Evolutionary conservation across 2,888 invertebrate genomes (phyloP).

Genomic region (Ellobium chinense): DNA sequence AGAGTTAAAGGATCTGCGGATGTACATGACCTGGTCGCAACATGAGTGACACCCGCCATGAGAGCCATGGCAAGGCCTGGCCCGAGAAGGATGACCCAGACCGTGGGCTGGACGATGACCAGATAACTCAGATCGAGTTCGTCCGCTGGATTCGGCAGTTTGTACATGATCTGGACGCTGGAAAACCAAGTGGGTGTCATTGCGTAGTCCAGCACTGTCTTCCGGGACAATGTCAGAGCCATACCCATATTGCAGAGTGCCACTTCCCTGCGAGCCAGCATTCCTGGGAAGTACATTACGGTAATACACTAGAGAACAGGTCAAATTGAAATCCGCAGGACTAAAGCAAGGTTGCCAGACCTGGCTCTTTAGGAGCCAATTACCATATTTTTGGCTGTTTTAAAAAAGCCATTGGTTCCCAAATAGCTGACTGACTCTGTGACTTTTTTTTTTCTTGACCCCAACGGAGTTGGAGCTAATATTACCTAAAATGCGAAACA

Average conservation of each 20-base stretch:
- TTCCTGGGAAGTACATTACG: neutral
- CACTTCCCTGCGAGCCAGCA: constrained; percentile 53
- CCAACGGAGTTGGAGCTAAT: no score
- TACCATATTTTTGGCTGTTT: no score
- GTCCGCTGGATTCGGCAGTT: neutral
- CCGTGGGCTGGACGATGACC: neutral
- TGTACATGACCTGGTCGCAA: constrained; percentile 1
- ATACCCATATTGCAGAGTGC: constrained; percentile 78
- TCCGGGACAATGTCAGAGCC: constrained; percentile 78
- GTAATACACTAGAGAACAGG: neutral
- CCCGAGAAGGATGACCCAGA: neutral
- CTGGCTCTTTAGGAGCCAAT: no score
- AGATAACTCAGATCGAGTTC: neutral
- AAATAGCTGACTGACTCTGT: no score
- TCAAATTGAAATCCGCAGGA: neutral
- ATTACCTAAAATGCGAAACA: no score
- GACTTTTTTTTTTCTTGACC: no score
- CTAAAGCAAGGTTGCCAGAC: no score
- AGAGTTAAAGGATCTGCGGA: no score
- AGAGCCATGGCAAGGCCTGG: neutral
- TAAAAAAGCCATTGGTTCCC: no score
- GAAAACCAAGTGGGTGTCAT: constrained; percentile 78
- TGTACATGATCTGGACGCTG: neutral
- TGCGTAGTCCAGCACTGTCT: constrained; percentile 78
- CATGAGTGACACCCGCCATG: neutral